Base-by-base conservation (phyloP, 2,888 invertebrate genomes). In the Lucinisca nassula region DNA sequence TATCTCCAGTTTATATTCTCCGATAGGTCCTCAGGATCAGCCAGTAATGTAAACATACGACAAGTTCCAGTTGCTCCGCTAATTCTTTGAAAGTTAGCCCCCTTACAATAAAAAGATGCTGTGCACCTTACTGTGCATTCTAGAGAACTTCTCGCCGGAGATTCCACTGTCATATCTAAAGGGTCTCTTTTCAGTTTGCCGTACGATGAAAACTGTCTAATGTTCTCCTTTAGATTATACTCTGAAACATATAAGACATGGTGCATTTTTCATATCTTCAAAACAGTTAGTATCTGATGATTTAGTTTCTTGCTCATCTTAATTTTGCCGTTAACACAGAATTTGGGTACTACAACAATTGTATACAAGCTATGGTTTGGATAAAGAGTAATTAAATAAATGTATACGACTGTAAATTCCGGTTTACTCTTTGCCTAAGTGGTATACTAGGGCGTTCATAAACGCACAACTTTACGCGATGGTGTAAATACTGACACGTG, bases 81-180 rank as follows among this genome's bases (percentile, higher is more conserved):
- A 27, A 38, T 38, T n/a, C 27, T 40, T 35, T 78, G 73, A 74
- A 70, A 89, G 70, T 90, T 90, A 10, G 86, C 84, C 30, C 82
- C 86, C 12, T 27, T 73, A 30, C 90, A 90, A 17, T 79, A 49
- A 32, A 70, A 82, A 21, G 79, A 24, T 35, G 67, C 58, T 21
- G 82, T 78, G 49, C 90, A 90, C 30, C 76, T 79, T 0, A 30
- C 79, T 4, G 84, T 80, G 55, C 90, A 90, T 49, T 90, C 88
- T 40, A 90, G 6, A 10, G 24, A 45, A 38, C 86, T 86, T 8
- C 88, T 45, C 17, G 67, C 86, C 14, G 17, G 45, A 1, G 55
- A 21, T 30, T 89, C 89, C 4, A 35, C n/a, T 14, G 24, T 0
- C 38, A 75, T 72, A 17, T 35, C 37, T 0, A 79, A 37, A 0